These are phyloP conservation scores for Rhinichthys osculus DNA, from an alignment of 2,797 vertebrate species.

Conservation along the genomic window DNA sequence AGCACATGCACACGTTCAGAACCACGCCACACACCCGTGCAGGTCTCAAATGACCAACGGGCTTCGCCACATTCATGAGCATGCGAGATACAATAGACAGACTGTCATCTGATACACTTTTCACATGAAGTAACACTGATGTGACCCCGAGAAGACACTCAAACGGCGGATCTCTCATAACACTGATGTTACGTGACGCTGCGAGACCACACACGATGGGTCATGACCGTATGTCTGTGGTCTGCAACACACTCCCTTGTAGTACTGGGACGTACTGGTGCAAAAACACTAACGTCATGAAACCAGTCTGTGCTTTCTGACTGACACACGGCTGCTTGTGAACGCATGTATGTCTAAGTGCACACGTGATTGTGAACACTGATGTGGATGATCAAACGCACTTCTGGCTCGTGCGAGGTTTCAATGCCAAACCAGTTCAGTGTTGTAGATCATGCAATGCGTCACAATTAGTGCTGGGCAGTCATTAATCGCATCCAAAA, in stretches of 20 bases:
- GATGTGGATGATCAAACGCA: not conserved
- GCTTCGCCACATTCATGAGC: not conserved
- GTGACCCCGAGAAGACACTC: not conserved
- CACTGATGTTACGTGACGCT: conserved; percentile 15
- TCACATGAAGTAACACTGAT: conserved; percentile 22
- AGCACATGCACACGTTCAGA: not conserved
- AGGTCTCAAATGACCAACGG: not conserved
- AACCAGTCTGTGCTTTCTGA: not conserved
- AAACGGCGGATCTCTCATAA: conserved; percentile 5
- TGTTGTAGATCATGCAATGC: too few relatives aligned
- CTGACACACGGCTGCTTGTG: not conserved
- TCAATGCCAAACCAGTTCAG: not conserved
- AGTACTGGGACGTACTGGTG: not conserved
- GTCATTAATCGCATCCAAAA: too few relatives aligned
- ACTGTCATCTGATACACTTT: conserved; percentile 6
- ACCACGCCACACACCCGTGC: not conserved
- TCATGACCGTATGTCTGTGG: not conserved
- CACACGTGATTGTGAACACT: not conserved
- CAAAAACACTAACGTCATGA: not conserved
- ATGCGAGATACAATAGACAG: not conserved
- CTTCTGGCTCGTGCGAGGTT: not conserved
- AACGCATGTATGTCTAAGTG: not conserved
- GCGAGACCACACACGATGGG: not conserved
- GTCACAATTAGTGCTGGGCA: not conserved
- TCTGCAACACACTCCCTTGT: not conserved